Percentiles rank a stretch among this genome's conserved stretches.
These are phyloP conservation scores for Ennomos quercinarius DNA, from an alignment of 2,888 invertebrate genomes.

Conservation along the genomic window DNA sequence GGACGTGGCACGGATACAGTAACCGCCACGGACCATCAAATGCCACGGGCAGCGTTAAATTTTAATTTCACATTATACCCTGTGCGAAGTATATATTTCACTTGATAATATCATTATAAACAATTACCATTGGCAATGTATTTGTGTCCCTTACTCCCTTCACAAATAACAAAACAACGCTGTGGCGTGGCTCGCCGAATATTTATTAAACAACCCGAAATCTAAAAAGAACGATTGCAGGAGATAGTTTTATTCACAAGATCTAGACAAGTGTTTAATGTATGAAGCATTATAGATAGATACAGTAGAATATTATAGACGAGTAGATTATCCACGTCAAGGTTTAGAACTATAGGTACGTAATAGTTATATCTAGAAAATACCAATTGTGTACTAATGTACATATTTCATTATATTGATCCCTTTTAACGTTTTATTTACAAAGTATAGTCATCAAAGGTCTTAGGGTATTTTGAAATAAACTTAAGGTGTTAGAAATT, in stretches of 20 bases:
- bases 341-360: slow-evolving; percentile 78
- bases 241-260: slow-evolving; percentile 59
- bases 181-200: slow-evolving; percentile 57
- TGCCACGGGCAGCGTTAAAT: slow-evolving; percentile 60
- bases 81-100: slow-evolving; percentile 79
- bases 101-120: slow-evolving; percentile 73
- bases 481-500: slow-evolving; percentile 37
- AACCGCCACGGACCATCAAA: slow-evolving; percentile 50
- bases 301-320: slow-evolving; percentile 62
- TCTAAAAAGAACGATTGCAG: slow-evolving; percentile 52
- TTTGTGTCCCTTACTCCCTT: slow-evolving; percentile 78
- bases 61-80: slow-evolving; percentile 75
- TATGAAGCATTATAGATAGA: slow-evolving; percentile 65
- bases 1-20: slow-evolving; percentile 74
- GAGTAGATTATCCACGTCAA: slow-evolving; percentile 62
- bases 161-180: slow-evolving; percentile 71
- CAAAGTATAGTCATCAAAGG: slow-evolving; percentile 72
- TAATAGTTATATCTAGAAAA: slow-evolving; percentile 74
- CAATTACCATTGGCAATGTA: slow-evolving; percentile 73
- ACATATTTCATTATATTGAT: slow-evolving; percentile 83
- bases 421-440: slow-evolving; percentile 84
- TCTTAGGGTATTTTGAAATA: slow-evolving; percentile 50
- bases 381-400: slow-evolving; percentile 82
- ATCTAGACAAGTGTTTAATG: slow-evolving; percentile 44
- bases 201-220: slow-evolving; percentile 51